Conservation (phyloP, 2,113 vertebrate species). For the Hypanus sabinus region DNA sequence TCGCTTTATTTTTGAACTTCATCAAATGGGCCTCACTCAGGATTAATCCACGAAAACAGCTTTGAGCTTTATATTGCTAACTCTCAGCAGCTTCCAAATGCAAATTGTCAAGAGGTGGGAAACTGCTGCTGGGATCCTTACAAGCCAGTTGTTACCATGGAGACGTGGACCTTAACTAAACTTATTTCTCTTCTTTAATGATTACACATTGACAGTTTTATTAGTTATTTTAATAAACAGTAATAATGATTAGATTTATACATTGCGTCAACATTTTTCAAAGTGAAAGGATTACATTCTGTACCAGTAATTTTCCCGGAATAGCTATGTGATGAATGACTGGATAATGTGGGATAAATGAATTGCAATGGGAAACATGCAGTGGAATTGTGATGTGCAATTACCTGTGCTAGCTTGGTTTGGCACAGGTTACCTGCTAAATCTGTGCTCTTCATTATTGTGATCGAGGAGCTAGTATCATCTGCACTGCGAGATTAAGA, state of each 20-base stretch:
- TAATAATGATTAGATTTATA: not conserved
- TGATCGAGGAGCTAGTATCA: too few relatives aligned
- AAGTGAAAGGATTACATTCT: not conserved
- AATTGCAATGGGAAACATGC: too few relatives aligned
- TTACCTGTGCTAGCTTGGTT: too few relatives aligned
- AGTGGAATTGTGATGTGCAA: too few relatives aligned
- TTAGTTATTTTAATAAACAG: not conserved
- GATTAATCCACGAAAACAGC: not conserved
- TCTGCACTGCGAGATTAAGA: too few relatives aligned
- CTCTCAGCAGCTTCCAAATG: not conserved
- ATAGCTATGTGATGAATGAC: not conserved
- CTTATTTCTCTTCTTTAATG: not conserved
- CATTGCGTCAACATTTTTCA: not conserved
- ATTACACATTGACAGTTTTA: not conserved
- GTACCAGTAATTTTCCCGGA: not conserved
- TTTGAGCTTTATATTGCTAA: not conserved
- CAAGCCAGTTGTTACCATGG: constrained; percentile 6
- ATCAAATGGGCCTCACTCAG: not conserved
- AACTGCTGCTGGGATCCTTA: not conserved
- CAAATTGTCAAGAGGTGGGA: not conserved
- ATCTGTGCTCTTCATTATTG: too few relatives aligned
- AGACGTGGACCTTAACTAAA: not conserved
- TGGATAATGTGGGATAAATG: not conserved
- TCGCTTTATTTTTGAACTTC: not conserved
- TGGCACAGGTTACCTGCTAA: too few relatives aligned